Evolutionary conservation across 2,113 vertebrate species (phyloP).

Genomic region (Alces alces): DNA sequence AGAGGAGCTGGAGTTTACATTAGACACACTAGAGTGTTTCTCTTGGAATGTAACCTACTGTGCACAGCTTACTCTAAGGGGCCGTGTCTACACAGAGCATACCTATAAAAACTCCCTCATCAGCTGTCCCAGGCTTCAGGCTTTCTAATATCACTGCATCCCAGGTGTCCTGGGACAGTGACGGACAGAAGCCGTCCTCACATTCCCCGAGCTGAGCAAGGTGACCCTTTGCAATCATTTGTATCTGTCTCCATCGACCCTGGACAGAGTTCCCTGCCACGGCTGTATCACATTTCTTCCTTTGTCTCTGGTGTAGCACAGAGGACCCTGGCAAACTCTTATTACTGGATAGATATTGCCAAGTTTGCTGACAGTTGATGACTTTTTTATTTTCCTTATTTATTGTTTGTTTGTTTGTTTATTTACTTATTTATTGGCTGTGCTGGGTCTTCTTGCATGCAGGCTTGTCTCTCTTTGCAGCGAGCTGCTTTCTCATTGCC

Average conservation of each 20-base stretch:
- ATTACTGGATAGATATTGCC: background rate
- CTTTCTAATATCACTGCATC: no score
- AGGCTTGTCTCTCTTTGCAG: background rate
- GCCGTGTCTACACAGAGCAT: rapidly evolving
- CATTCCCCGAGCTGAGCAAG: background rate
- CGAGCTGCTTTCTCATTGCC: background rate
- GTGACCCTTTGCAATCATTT: no score
- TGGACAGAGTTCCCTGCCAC: background rate
- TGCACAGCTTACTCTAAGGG: background rate
- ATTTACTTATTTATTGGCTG: background rate
- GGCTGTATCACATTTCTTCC: rapidly evolving
- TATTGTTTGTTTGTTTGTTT: background rate
- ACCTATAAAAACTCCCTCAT: background rate
- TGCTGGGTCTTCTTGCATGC: background rate
- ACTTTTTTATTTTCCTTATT: background rate
- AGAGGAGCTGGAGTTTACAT: no score
- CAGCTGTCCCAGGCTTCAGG: rapidly evolving
- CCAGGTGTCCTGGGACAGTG: rapidly evolving
- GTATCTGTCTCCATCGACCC: rapidly evolving
- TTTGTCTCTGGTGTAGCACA: background rate
- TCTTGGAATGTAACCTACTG: background rate
- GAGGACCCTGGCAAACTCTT: background rate
- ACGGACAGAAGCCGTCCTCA: rapidly evolving
- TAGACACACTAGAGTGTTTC: background rate
- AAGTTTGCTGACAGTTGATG: background rate